phyloP scores from a whole-genome alignment of 2,797 vertebrate genomes.

The Sarcoramphus papa region DNA sequence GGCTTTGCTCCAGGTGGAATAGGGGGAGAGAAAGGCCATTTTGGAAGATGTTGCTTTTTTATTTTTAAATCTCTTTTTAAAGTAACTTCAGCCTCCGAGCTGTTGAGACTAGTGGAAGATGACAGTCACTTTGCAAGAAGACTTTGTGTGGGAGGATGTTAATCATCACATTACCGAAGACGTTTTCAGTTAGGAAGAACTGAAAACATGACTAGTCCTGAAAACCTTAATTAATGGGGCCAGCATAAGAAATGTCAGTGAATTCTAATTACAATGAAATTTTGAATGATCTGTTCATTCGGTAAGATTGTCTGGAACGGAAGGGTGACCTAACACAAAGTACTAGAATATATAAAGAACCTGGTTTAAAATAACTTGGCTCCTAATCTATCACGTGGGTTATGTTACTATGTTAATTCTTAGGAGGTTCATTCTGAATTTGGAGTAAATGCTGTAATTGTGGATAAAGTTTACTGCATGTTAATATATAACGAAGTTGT shows the following conservation, averaged over 20 bases:
- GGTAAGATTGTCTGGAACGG: not conserved
- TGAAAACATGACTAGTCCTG: conserved; percentile 13
- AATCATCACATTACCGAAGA: conserved; percentile 37
- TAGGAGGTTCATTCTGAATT: not conserved
- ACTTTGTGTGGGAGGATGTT: conserved; percentile 45
- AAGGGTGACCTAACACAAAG: not conserved
- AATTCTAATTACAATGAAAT: not conserved
- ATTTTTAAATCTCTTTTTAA: not conserved
- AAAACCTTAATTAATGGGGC: not conserved
- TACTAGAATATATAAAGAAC: not conserved
- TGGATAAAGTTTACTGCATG: not conserved
- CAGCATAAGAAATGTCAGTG: not conserved
- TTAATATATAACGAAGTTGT: not conserved
- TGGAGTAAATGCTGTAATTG: not conserved
- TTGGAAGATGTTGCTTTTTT: not conserved
- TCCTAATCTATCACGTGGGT: not conserved
- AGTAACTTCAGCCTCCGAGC: conserved; percentile 3
- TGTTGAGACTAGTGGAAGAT: conserved; percentile 45
- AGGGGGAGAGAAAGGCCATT: not conserved
- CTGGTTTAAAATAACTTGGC: not conserved
- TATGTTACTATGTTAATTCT: not conserved
- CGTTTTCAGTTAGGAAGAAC: conserved; percentile 40
- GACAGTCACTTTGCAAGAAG: conserved; percentile 40
- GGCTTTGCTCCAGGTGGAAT: not conserved
- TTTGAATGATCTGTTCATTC: not conserved